Percentiles rank a stretch among this genome's conserved stretches.
phyloP scores from a whole-genome alignment of 2,113 vertebrate species.

The Thoracochromis brauschi region DNA sequence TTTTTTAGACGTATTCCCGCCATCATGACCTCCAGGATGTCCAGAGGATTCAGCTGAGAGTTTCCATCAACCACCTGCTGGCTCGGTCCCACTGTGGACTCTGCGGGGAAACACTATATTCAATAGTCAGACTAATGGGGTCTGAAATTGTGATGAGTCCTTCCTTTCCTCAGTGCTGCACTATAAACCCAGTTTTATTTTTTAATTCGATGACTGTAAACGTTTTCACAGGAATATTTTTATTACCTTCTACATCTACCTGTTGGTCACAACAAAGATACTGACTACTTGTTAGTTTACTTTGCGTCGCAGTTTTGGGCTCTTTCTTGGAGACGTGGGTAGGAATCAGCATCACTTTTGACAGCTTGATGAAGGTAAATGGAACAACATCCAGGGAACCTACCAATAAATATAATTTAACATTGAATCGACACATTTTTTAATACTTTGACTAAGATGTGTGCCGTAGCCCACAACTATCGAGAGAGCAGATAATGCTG shows the following conservation, averaged over 20 bases:
- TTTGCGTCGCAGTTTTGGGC: accelerated
- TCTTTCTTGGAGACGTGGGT: not conserved
- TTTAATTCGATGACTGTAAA: not conserved
- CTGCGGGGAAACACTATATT: not conserved
- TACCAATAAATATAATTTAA: not conserved
- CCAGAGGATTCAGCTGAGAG: not conserved
- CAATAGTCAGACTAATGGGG: not conserved
- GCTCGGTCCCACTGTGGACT: not conserved
- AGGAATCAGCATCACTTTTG: not conserved
- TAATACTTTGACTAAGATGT: not conserved
- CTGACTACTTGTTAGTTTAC: not conserved
- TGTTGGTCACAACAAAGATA: not conserved
- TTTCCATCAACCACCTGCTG: not conserved
- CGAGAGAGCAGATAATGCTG: not conserved
- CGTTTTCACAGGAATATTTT: not conserved
- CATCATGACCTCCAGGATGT: not conserved
- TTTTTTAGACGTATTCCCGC: not conserved
- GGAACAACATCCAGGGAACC: not conserved
- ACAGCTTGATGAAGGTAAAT: not conserved
- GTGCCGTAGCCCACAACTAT: not conserved
- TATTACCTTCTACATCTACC: not conserved
- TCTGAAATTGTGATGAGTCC: not conserved
- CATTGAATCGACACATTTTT: not conserved
- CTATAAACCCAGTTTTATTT: not conserved
- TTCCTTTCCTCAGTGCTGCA: not conserved